Evolutionary conservation across 2,888 invertebrate genomes (phyloP), one percentile per base, ranked within the genome.

Genomic region (Sipha maydis): DNA sequence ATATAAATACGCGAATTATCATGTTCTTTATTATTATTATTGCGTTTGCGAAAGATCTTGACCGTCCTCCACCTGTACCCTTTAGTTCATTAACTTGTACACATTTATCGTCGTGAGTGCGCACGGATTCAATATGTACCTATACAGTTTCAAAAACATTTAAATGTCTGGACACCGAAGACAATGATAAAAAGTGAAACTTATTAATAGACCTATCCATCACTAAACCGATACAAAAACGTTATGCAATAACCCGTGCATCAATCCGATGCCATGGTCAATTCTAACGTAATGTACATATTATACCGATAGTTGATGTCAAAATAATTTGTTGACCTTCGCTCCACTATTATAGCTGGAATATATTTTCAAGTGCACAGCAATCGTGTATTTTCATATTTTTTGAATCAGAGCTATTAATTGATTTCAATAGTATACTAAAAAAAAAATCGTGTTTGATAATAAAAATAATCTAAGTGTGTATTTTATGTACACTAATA

Each of bases 311-410:
- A 28, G 31, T 71, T 14, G 3, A 28, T 4, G 14, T 31, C 71
- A 31, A 71, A 71, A 71, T 28, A 9, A 28, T 71, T 28, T 31
- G 28, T 28, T 31, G 28, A 28, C 71, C 71, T 71, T 71, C 71
- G 71, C 31, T 28, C 21, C 61, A 19, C 61, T 25, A 25, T 21
- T 61, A 48, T 14, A 48, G 14, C 48, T 14, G 48, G 14, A 48
- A n/a, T 67, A 67, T 67, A 25, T 67, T 67, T n/a, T 67, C 67
- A 67, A 67, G 67, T 67, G 67, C 67, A 67, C n/a, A n/a, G 48
- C 1, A 67, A n/a, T 67, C n/a, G 9, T n/a, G 25, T 8, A 0
- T 67, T 28, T 67, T 67, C 0, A n/a, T 28, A 28, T 11, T 67
- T 67, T n/a, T n/a, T 17, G 0, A 67, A 67, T 67, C n/a, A 17